These are phyloP conservation scores for Datnioides undecimradiatus DNA, from an alignment of 2,113 vertebrate genomes.

Conservation along the genomic window DNA sequence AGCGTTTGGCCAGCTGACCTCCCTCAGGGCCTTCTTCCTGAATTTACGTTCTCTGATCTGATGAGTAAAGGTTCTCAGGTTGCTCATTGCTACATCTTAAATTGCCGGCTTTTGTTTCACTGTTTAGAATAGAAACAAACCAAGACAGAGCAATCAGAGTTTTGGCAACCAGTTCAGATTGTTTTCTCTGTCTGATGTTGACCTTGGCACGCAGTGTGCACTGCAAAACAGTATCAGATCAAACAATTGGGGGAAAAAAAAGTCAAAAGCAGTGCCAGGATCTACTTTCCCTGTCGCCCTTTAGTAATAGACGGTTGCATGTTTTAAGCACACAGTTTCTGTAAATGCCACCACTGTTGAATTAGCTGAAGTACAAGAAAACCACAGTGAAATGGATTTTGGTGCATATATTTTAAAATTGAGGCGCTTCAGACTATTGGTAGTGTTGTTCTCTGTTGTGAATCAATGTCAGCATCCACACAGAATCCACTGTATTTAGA, in stretches of 20 bases:
- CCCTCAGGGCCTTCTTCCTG: too few species aligned
- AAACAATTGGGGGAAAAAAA: not conserved
- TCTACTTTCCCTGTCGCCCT: not conserved
- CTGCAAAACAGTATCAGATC: not conserved
- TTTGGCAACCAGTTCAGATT: too few species aligned
- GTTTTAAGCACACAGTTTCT: not conserved
- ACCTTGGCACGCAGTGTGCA: not conserved
- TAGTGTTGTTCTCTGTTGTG: not conserved
- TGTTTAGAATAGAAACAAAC: too few species aligned
- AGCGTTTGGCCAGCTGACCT: too few species aligned
- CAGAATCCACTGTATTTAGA: not conserved
- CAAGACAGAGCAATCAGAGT: too few species aligned
- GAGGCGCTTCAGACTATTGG: not conserved
- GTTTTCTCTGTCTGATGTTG: not conserved
- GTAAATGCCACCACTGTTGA: not conserved
- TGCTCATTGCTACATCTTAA: too few species aligned
- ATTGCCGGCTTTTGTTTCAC: too few species aligned
- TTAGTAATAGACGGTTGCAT: not conserved
- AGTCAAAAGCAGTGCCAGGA: not conserved
- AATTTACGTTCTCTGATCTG: too few species aligned
- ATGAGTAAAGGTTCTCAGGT: too few species aligned
- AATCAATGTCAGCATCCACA: constrained; percentile 17
- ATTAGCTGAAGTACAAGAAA: not conserved
- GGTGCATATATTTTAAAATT: not conserved
- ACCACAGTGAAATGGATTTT: not conserved